A percentile compares a stretch with the other conserved stretches of the same genome.
phyloP scores from a whole-genome alignment of 1,140 invertebrate species.

The Meloidogyne chitwoodi region DNA sequence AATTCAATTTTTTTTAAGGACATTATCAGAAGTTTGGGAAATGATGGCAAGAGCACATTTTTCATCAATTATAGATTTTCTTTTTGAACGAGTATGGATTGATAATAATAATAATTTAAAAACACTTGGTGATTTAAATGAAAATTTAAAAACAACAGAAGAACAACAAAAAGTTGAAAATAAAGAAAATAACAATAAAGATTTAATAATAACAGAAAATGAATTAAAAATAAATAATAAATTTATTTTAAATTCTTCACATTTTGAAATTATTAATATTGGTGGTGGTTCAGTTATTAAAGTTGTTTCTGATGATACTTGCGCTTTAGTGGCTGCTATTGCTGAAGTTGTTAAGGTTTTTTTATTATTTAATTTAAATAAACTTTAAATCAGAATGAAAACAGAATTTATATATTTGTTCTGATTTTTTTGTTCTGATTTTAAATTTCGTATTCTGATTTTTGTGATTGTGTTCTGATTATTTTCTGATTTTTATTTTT shows the following conservation, averaged over 20 bases:
- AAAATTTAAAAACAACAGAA: not conserved
- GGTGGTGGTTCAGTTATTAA: conserved; percentile 49
- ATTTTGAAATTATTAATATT: conserved; percentile 38
- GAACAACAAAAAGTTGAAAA: not conserved
- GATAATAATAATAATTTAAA: not conserved
- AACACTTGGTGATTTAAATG: not conserved
- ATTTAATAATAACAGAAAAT: no score
- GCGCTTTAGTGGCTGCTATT: conserved; percentile 49
- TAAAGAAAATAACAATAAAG: not conserved
- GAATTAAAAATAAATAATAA: not conserved
- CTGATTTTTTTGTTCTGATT: no score
- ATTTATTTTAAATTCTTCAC: not conserved
- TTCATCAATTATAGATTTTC: conserved; percentile 43
- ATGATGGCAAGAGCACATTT: conserved; percentile 47
- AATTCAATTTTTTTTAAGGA: conserved; percentile 29
- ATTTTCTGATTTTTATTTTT: not conserved
- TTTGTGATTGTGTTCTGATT: not conserved
- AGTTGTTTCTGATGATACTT: conserved; percentile 42
- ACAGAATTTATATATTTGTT: not conserved
- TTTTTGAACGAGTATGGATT: conserved; percentile 44
- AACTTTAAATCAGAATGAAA: not conserved
- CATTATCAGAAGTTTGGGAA: conserved; percentile 47
- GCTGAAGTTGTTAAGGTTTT: conserved; percentile 49
- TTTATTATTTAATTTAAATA: no score
- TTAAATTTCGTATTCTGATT: not conserved